Base-by-base conservation (phyloP, 2,888 invertebrate species). In the Parnassius smintheus region DNA sequence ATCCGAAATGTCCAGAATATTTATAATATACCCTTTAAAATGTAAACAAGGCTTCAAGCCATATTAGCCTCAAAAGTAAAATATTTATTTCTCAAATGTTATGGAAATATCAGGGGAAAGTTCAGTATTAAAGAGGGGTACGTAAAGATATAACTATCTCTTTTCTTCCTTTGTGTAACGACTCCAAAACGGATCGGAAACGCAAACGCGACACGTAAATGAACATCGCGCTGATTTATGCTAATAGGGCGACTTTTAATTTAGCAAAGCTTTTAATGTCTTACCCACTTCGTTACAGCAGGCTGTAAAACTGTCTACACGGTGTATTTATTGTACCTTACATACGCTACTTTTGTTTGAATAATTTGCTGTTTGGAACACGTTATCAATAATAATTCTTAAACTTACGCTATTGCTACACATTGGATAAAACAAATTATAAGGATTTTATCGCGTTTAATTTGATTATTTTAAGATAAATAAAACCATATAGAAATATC, bases 241-340 rank as follows among this genome's bases (percentile, higher is more conserved):
- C 62, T 62, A 62, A 62, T 57, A 62, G 61, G 56, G 46, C 51
- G 45, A 56, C 48, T 62, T 62, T 62, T 62, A 62, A 62, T 62
- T 62, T 62, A 57, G 53, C 57, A 46, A 62, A 62, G 62, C 62
- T 62, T 62, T 62, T 62, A 62, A 62, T 62, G 62, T 62, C 62
- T 62, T 53, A 48, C 56, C 61, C 52, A 52, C 62, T 62, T 62
- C 62, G 57, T 57, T 62, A 53, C 57, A 53, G 61, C 7, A 46
- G 41, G 57, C 52, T 35, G 48, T 62, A 62, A 62, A 62, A 9
- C 62, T 62, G 62, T 62, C 62, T 18, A 42, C 57, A 44, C 3
- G n/a, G 48, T 18, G 11, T 57, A 62, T 62, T 62, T 62, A 62
- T 62, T 11, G 25, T 53, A 7, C 46, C 51, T 53, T 53, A 53